Conservation (phyloP, 2,888 invertebrate genomes). For the Balanococcus diminutus region DNA sequence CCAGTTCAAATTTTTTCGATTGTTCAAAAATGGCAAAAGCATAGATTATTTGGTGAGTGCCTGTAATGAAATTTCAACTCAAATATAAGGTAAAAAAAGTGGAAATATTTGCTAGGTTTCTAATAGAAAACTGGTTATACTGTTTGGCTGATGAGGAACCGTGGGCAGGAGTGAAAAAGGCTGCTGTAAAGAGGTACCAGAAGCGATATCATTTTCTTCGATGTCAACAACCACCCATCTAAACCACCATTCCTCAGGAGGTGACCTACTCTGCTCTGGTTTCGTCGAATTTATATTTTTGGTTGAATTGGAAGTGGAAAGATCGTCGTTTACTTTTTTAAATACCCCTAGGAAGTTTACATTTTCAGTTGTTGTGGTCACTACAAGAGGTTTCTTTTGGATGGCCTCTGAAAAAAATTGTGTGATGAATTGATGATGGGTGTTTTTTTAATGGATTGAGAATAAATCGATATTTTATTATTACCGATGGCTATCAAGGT, state of each 20-base stretch:
- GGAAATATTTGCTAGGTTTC: not conserved
- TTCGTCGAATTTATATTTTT: not conserved
- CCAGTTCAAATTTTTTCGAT: not conserved
- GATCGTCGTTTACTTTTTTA: not conserved
- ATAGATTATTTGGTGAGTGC: not conserved
- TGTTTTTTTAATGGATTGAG: not conserved
- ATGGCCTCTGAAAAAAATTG: not conserved
- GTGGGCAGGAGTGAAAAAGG: not conserved
- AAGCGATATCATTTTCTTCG: not conserved
- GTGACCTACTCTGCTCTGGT: not conserved
- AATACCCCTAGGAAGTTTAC: not conserved
- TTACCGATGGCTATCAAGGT: not conserved
- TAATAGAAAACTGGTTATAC: not conserved
- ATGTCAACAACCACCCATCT: not conserved
- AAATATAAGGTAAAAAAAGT: not conserved
- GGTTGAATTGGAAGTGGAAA: not conserved
- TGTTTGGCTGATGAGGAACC: not conserved
- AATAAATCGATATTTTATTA: not conserved
- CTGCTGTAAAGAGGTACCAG: not conserved
- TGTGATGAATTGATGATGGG: too few relatives aligned
- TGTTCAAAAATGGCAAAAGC: not conserved
- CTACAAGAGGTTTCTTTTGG: not conserved
- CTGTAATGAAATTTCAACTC: not conserved
- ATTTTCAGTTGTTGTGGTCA: not conserved
- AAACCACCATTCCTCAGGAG: not conserved